Evolutionary conservation across 2,797 vertebrate genomes (phyloP).

Genomic region (Delichon dasypus): DNA sequence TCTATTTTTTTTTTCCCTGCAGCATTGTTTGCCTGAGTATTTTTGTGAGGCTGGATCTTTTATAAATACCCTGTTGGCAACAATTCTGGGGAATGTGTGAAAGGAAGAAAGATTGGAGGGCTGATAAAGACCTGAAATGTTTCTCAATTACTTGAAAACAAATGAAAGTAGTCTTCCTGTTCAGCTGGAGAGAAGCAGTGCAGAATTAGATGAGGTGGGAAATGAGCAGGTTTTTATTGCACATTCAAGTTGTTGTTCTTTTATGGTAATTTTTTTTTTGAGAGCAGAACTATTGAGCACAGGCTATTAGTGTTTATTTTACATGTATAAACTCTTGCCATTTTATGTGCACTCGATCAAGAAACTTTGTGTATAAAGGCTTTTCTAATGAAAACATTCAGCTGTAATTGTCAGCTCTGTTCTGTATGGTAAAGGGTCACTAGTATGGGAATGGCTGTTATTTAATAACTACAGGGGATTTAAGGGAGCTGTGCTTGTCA

Average conservation of each 20-base stretch:
- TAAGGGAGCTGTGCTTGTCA: background rate
- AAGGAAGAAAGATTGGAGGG: conserved; percentile 20
- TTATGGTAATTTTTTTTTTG: conserved; percentile 20
- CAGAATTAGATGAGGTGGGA: conserved; percentile 47
- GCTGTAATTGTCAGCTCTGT: background rate
- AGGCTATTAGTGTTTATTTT: conserved; percentile 45
- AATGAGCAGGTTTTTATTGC: conserved; percentile 26
- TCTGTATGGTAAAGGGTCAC: background rate
- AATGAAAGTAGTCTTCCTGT: conserved; percentile 44
- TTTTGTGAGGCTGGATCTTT: conserved; percentile 5
- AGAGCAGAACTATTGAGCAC: conserved; percentile 11
- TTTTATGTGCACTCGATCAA: conserved; percentile 19
- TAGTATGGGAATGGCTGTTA: background rate
- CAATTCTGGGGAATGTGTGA: conserved; percentile 7
- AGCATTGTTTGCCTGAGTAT: background rate
- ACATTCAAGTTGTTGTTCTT: conserved; percentile 16
- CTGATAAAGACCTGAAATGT: conserved; percentile 56
- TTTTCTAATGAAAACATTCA: conserved; percentile 20
- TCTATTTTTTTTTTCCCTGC: background rate
- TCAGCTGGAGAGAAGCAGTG: conserved; percentile 1
- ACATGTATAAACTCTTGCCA: conserved; percentile 13
- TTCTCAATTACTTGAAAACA: conserved; percentile 59
- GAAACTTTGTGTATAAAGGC: background rate
- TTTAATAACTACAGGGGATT: background rate
- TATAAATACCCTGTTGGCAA: background rate